These are phyloP conservation scores for Arrhamphus sclerolepis DNA, from an alignment of 2,797 vertebrate species.

Conservation along the genomic window DNA sequence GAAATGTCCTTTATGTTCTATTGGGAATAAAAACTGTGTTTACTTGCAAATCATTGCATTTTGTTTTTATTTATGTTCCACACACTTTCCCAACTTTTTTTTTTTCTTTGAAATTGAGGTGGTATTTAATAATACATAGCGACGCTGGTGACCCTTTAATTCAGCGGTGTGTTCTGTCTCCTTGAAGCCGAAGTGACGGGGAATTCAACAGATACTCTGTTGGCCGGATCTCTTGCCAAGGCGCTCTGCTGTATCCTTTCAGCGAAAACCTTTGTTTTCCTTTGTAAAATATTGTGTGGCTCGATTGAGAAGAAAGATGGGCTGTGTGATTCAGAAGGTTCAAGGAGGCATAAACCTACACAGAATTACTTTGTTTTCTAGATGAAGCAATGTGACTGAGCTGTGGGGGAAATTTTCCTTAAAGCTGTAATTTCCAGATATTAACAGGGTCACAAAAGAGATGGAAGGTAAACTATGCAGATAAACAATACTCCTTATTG, in stretches of 20 bases:
- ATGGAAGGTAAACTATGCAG: constrained; percentile 83
- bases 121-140: not conserved
- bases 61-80: no score
- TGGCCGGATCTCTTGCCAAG: constrained; percentile 95
- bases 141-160: not conserved
- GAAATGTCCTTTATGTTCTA: no score
- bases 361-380: no score
- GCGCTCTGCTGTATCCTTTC: constrained; percentile 98
- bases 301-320: no score
- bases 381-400: not conserved
- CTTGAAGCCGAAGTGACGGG: constrained; percentile 88
- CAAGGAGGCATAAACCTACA: no score
- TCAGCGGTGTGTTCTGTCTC: not conserved
- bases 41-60: no score
- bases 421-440: constrained; percentile 79
- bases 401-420: constrained; percentile 35
- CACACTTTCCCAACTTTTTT: no score
- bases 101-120: no score
- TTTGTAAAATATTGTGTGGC: no score
- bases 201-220: constrained; percentile 89
- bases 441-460: constrained; percentile 90
- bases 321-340: no score
- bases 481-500: not conserved
- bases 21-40: no score
- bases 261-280: not conserved